Base-by-base conservation (phyloP, 2,888 invertebrate genomes). In the Malthinus flaveolus region DNA sequence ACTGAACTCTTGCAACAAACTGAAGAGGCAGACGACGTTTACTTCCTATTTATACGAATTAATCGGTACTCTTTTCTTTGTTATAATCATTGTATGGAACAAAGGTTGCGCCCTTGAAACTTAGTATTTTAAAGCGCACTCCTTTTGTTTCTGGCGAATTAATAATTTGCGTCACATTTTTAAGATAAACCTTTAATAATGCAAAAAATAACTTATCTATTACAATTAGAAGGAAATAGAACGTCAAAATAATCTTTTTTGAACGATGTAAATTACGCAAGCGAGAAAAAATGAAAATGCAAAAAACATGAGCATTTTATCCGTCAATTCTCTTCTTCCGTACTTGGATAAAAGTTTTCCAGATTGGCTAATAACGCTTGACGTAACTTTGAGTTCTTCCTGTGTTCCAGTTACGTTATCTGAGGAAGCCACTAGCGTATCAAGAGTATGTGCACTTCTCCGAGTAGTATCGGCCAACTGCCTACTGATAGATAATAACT, bases 261-360 rank as follows among this genome's bases (percentile, higher is more conserved):
- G 94, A 47, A 97, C 85, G 71, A 97, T 93, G 74, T 97, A 97
- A 69, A 95, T 81, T 44, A 95, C 95, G 67, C 95, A 95, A 9
- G 92, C 92, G 66, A 94, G 80, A 76, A 95, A 95, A 80, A 96
- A 92, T 3, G 87, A 83, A 77, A 95, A 91, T 58, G 94, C 93
- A 72, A 95, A 87, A 68, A 90, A 87, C 74, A 95, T 85, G 7
- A 98, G 83, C 56, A 96, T 86, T 83, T 96, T 97, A 75, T 98
- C 97, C 0, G 97, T 98, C 64, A 95, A 89, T 80, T 98, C 97
- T 34, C 97, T 83, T 51, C 97, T 82, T 2, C 94, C 94, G 75
- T 97, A 97, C 80, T 97, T 98, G 54, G 93, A 93, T 42, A 98
- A 80, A 7, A 98, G 81, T 77, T 95, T 95, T 65, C 93, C 90